Conservation (phyloP, 2,888 invertebrate genomes). For the Pollenia amentaria region DNA sequence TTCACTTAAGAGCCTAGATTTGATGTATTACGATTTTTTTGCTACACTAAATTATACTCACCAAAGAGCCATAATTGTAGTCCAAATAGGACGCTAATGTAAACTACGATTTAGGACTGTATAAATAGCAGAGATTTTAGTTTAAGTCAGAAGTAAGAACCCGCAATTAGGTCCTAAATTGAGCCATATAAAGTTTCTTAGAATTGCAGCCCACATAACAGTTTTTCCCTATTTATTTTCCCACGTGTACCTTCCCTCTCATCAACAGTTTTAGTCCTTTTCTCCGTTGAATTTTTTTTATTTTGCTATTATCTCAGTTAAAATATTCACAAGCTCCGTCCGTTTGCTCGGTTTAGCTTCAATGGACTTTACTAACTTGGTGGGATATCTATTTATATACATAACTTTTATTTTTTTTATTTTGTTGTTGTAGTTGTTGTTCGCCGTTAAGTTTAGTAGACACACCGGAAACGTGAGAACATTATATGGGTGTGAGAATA, state of each 20-base stretch:
- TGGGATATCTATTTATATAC: conserved; percentile 50
- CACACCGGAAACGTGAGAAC: conserved; percentile 69
- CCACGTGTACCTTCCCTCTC: not conserved
- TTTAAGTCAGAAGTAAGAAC: too few species aligned
- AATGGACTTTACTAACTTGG: conserved; percentile 30
- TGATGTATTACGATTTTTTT: too few species aligned
- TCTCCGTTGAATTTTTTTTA: not conserved
- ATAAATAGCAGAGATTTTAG: too few species aligned
- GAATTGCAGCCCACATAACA: too few species aligned
- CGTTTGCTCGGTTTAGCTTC: conserved; percentile 36
- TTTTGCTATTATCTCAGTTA: conserved; percentile 28
- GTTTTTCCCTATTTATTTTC: too few species aligned
- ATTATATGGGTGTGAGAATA: conserved; percentile 59
- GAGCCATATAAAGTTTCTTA: too few species aligned
- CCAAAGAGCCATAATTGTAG: too few species aligned
- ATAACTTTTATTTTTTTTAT: conserved; percentile 49
- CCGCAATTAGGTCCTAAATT: too few species aligned
- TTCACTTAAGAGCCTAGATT: too few species aligned
- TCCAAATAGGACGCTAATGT: too few species aligned
- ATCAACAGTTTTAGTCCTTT: not conserved
- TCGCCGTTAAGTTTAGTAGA: conserved; percentile 50
- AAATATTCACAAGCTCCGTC: conserved; percentile 1
- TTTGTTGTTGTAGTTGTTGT: conserved; percentile 9
- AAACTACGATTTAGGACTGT: too few species aligned
- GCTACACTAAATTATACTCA: too few species aligned